Evolutionary conservation across 2,888 invertebrate genomes (phyloP).

Genomic region (Melieria crassipennis): DNA sequence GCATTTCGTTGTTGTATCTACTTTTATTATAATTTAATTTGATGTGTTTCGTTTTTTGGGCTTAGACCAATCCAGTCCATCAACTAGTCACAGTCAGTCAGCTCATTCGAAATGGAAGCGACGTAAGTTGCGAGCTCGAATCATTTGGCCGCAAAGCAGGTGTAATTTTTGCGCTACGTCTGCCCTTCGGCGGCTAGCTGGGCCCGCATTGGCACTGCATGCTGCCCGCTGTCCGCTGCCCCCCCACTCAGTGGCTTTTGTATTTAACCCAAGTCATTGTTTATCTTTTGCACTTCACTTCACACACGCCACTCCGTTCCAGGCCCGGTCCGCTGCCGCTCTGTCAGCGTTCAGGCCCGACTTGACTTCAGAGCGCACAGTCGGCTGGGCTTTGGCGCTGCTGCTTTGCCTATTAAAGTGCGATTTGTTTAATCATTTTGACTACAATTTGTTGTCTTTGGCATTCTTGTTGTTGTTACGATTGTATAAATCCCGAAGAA

Average conservation of each 20-base stretch:
- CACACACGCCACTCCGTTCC: constrained; percentile 30
- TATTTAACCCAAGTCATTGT: constrained; percentile 45
- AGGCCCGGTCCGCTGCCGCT: too few relatives aligned
- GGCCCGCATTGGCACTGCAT: background rate
- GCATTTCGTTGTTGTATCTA: constrained; percentile 13
- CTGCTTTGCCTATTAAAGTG: constrained; percentile 56
- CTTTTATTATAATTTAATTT: constrained; percentile 42
- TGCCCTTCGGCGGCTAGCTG: background rate
- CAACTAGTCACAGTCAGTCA: constrained; percentile 8
- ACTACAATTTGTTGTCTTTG: constrained; percentile 17
- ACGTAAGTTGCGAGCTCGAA: too few relatives aligned
- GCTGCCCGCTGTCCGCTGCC: background rate
- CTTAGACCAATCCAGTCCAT: constrained; percentile 34
- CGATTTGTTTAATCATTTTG: constrained; percentile 63
- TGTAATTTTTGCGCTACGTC: constrained; percentile 11
- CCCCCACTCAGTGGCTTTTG: constrained; percentile 7
- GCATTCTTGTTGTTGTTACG: constrained; percentile 26
- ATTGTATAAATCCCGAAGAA: constrained; percentile 32
- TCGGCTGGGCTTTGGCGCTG: constrained; percentile 5
- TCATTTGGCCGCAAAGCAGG: constrained; percentile 5
- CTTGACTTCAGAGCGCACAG: too few relatives aligned
- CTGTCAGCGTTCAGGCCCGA: too few relatives aligned
- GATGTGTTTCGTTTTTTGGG: constrained; percentile 28
- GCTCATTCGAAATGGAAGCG: background rate
- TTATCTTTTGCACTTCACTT: constrained; percentile 61